A percentile compares a stretch with the other conserved stretches of the same genome.
phyloP scores from a whole-genome alignment of 2,113 vertebrate genomes.

The mouse (Mus musculus) region DNA sequence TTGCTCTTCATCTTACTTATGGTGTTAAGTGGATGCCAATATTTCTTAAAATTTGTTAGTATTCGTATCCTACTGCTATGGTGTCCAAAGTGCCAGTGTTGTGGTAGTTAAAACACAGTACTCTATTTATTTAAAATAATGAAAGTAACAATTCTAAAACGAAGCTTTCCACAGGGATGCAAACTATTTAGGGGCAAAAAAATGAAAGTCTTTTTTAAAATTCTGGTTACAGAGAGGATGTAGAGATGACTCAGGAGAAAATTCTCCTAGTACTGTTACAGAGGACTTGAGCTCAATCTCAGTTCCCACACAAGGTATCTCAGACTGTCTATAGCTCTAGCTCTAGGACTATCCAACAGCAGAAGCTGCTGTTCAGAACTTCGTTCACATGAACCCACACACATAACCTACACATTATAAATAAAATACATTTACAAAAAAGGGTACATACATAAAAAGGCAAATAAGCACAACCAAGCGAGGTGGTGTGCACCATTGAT shows the following conservation, averaged over 20 bases:
- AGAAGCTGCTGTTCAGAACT: too few relatives aligned
- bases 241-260: too few relatives aligned
- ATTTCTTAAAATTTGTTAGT: background rate
- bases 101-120: background rate
- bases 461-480: background rate
- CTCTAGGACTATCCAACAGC: too few relatives aligned
- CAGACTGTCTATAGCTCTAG: too few relatives aligned
- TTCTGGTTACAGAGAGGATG: background rate
- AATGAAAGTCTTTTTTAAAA: background rate
- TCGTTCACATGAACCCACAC: too few relatives aligned
- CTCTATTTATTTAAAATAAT: background rate
- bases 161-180: background rate
- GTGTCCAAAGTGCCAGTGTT: background rate
- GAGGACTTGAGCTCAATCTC: too few relatives aligned
- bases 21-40: background rate
- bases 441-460: background rate
- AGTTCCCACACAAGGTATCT: too few relatives aligned
- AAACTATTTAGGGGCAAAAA: background rate
- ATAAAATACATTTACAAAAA: background rate
- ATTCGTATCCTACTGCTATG: background rate
- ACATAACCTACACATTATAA: background rate
- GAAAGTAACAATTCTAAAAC: background rate
- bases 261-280: accelerated
- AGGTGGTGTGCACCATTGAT: background rate
- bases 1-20: background rate